Percentiles rank a stretch among this genome's conserved stretches.
These are phyloP conservation scores for Leptinotarsa lineolata DNA, from an alignment of 1,140 invertebrate genomes.

Conservation along the genomic window DNA sequence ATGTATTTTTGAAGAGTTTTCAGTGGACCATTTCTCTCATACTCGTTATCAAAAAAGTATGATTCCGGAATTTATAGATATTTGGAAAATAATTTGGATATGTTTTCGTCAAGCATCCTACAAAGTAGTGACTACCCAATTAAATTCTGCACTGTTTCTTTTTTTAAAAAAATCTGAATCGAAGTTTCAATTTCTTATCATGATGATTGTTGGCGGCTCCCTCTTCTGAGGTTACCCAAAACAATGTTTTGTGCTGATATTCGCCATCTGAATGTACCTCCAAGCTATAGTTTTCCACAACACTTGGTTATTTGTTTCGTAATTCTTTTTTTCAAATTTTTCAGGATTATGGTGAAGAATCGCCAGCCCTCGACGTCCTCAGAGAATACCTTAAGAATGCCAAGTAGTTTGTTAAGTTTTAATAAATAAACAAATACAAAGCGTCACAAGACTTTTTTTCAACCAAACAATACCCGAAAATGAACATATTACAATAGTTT, in stretches of 20 bases:
- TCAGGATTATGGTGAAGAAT: slow-evolving; percentile 94
- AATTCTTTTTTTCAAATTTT: slow-evolving; percentile 50
- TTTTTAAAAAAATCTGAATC: too few relatives aligned
- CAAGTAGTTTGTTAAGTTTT: slow-evolving; percentile 47
- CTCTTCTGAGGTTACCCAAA: slow-evolving; percentile 48
- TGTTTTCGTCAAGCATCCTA: too few relatives aligned
- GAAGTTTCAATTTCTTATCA: slow-evolving; percentile 22
- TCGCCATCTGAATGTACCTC: slow-evolving; percentile 33
- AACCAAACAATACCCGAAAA: not conserved
- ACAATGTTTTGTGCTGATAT: slow-evolving; percentile 38
- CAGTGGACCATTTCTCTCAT: too few relatives aligned
- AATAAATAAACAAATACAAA: not conserved
- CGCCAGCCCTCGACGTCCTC: slow-evolving; percentile 88
- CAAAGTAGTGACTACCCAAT: too few relatives aligned
- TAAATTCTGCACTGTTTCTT: too few relatives aligned
- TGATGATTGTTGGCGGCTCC: slow-evolving; percentile 46
- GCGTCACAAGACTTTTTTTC: too few relatives aligned
- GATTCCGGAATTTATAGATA: too few relatives aligned
- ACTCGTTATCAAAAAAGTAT: too few relatives aligned
- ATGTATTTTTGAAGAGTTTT: too few relatives aligned
- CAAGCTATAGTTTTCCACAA: not conserved
- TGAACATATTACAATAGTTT: not conserved
- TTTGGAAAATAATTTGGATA: too few relatives aligned
- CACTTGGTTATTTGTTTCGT: not conserved
- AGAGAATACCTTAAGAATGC: slow-evolving; percentile 78